Base-by-base conservation (phyloP, 2,888 invertebrate species). In the Pollenia griseotomentosa region DNA sequence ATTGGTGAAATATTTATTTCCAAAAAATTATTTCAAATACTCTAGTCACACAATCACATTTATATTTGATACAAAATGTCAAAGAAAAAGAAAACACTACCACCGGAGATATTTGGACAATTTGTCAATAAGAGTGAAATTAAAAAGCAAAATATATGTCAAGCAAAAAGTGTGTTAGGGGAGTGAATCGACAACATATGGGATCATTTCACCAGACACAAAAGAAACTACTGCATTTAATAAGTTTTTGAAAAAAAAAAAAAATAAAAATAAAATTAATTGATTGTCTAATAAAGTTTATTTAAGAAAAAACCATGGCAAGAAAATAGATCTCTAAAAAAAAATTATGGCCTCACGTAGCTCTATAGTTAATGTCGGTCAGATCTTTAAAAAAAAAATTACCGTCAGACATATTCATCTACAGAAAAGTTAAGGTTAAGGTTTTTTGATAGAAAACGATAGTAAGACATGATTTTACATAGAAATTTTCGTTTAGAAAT, bases 101-200 rank as follows among this genome's bases (percentile, higher is more conserved):
- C 65, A 74, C 74, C 65, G 73, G 74, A 82, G 81, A 83, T 83
- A 83, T 83, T 83, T 83, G 65, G 83, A 83, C 83, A 83, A 83
- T 83, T 83, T 78, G 83, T 83, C 83, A 83, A 78, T 53, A n/a
- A 23, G 14, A 79, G 42, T 61, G 63, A 80, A 57, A 53, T 53
- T 61, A 63, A 71, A 61, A n/a, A 10, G 42, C 23, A 80, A 53
- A 51, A 51, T 40, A 51, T 19, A 51, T 61, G 23, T 55, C n/a
- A 61, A n/a, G 12, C 40, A 16, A 10, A 51, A 61, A 73, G 16
- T 42, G 40, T 51, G 42, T 66, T 42, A 48, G 44, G 59, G 74
- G 59, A 74, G 57, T 59, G 57, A 51, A 66, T 4, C 2, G 1
- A n/a, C 23, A 66, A 82, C 81, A 82, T 66, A 82, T 82, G 74